Evolutionary conservation across 2,797 vertebrate species (phyloP), one percentile per base, ranked within the genome.

Genomic region (Acropternis orthonyx): DNA sequence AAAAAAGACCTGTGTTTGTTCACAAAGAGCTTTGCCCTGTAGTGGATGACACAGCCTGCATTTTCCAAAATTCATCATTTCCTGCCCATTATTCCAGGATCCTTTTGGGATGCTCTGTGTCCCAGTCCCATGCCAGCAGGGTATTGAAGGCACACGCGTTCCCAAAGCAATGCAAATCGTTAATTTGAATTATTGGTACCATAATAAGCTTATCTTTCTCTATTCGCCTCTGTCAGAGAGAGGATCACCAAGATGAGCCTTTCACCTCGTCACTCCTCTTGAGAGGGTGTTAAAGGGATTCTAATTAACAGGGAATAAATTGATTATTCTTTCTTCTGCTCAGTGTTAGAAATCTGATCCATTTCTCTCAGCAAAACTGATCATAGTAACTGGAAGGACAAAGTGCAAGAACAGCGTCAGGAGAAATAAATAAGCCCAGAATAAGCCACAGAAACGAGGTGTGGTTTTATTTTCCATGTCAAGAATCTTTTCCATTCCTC

Each of bases 41-140:
- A 80, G 79, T 90, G 90, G 81, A 93, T 89, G 90, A 95, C 85
- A 80, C 93, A 94, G 90, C 67, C 77, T 81, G 55, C 52, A 28
- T 54, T 93, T 91, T 94, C 84, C 58, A 17, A 91, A 91, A 51
- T 68, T 86, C 87, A 87, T 95, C 90, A 95, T 93, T 92, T 95
- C 92, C 93, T 96, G 94, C 74, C 52, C 86, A 74, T 94, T 85
- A 79, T 66, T 87, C 69, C 68, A 36, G 0, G 8, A 73, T 41
- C 27, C 26, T 62, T 90, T 62, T 12, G 28, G 55, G 85, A 67
- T 2, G 0, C 16, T 49, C 36, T 7, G 0, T 2, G 14, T 14
- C 65, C 26, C 77, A 46, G 46, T 39, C 73, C 44, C 69, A 66
- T 36, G 28, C 1, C 49, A 78, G 74, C 20, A 17, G 76, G 66